These are phyloP conservation scores for Mobula hypostoma DNA, from an alignment of 2,113 vertebrate genomes.

Conservation along the genomic window DNA sequence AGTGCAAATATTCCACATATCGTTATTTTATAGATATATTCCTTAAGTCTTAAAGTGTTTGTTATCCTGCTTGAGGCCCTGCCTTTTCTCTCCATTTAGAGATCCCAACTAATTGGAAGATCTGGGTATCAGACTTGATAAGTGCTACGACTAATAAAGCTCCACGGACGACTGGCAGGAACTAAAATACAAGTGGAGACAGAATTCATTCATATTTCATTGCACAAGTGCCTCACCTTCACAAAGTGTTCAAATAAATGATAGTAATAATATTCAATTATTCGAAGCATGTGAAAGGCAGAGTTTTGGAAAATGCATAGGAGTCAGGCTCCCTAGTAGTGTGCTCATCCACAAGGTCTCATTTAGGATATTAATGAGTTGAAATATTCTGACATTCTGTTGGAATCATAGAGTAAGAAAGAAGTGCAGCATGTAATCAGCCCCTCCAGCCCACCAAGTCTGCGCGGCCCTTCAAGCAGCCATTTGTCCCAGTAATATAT, in stretches of 20 bases:
- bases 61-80: neutral
- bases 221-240: neutral
- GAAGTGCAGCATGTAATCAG: too few species aligned
- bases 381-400: too few species aligned
- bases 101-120: neutral
- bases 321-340: neutral
- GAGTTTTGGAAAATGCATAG: neutral
- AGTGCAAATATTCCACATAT: neutral
- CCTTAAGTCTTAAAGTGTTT: neutral
- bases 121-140: neutral
- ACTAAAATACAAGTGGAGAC: slow-evolving; percentile 1
- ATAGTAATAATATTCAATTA: neutral
- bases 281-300: neutral
- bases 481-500: too few species aligned
- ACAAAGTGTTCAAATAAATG: neutral
- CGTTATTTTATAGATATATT: neutral
- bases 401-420: too few species aligned
- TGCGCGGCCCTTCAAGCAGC: too few species aligned
- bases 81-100: neutral
- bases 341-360: neutral
- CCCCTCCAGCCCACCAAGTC: too few species aligned
- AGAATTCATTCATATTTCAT: slow-evolving; percentile 13
- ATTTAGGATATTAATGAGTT: too few species aligned
- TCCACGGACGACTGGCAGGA: neutral
- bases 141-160: neutral